Evolutionary conservation across 1,140 invertebrate genomes (phyloP).

Genomic region (Marisa cornuarietis): DNA sequence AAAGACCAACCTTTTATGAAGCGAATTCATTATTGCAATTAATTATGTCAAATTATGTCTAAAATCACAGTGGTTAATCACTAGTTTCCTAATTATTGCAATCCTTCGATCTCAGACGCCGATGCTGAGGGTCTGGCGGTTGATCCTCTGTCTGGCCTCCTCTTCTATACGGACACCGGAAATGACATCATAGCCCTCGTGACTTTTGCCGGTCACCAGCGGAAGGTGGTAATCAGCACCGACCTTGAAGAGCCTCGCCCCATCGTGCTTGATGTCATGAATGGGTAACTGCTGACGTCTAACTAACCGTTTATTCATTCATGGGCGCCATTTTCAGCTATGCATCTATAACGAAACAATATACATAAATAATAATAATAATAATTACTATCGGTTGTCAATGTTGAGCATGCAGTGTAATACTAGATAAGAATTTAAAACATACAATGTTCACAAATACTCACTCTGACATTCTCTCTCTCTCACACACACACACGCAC

Average conservation of each 20-base stretch:
- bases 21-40: neutral
- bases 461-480: too few relatives aligned
- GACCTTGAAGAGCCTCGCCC: slow-evolving; percentile 90
- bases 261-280: slow-evolving; percentile 87
- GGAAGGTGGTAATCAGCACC: slow-evolving; percentile 85
- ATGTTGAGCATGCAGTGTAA: too few relatives aligned
- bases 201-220: slow-evolving; percentile 40
- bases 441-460: too few relatives aligned
- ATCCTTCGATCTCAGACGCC: slow-evolving; percentile 31
- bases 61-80: neutral
- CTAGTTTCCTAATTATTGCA: neutral
- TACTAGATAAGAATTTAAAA: too few relatives aligned
- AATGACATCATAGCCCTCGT: slow-evolving; percentile 45
- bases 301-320: neutral
- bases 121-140: slow-evolving; percentile 49
- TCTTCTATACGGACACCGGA: slow-evolving; percentile 55
- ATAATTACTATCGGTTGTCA: too few relatives aligned
- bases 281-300: slow-evolving; percentile 29
- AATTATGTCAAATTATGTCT: neutral
- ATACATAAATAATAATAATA: too few relatives aligned
- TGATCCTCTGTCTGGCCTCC: slow-evolving; percentile 38
- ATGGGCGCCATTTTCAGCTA: neutral
- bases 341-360: too few relatives aligned
- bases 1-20: neutral
- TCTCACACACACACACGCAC: too few relatives aligned